A percentile compares a stretch with the other conserved stretches of the same genome.
Conservation (phyloP, 2,888 invertebrate species). For the Nasonia oneida region DNA sequence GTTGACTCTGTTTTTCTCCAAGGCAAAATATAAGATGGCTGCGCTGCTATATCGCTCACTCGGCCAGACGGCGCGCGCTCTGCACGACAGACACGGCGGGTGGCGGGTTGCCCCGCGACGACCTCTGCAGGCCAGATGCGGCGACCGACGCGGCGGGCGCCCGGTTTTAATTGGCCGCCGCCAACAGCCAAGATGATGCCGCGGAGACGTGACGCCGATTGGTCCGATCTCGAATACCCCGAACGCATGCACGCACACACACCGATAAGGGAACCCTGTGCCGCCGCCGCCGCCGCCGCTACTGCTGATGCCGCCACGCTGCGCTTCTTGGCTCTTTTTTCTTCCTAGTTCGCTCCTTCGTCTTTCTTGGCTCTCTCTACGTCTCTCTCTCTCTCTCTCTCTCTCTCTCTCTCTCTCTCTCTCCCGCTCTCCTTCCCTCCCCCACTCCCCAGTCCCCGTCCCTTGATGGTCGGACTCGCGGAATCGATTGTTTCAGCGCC, state of each 20-base stretch:
- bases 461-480: constrained; percentile 11
- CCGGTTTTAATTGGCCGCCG: constrained; percentile 57
- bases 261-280: constrained; percentile 6
- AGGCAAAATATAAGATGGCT: constrained; percentile 80
- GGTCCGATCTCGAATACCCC: constrained; percentile 52
- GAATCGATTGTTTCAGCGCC: constrained; percentile 53
- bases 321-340: constrained; percentile 54
- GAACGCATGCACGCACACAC: constrained; percentile 15
- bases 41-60: constrained; percentile 67
- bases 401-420: constrained; percentile 13
- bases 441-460: neutral
- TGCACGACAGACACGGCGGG: constrained; percentile 5
- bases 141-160: constrained; percentile 26
- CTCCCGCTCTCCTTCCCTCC: neutral
- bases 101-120: constrained; percentile 12
- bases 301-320: constrained; percentile 32
- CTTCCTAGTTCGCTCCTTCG: constrained; percentile 32
- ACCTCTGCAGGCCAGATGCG: constrained; percentile 60
- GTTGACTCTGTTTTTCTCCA: constrained; percentile 75
- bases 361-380: neutral
- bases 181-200: constrained; percentile 48
- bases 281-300: constrained; percentile 39
- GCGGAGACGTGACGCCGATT: constrained; percentile 48
- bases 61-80: constrained; percentile 47
- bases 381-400: constrained; percentile 19